A percentile compares a stretch with the other conserved stretches of the same genome.
phyloP scores from a whole-genome alignment of 2,888 invertebrate genomes.

The Hoplodrina ambigua region DNA sequence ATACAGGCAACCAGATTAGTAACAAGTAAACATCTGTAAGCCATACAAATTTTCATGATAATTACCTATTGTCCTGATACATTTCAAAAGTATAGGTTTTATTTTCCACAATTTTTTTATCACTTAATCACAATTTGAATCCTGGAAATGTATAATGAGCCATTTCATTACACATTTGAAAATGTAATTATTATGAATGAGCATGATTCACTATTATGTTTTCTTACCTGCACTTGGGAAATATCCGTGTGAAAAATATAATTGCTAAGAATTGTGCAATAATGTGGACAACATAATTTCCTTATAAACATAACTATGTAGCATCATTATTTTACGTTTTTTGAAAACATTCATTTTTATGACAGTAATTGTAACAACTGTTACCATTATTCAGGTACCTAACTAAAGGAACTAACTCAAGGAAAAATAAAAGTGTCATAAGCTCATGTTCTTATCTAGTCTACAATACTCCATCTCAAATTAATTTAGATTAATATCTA shows the following conservation, averaged over 20 bases:
- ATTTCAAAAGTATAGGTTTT: background rate
- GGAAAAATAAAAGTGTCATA: background rate
- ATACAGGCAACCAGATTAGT: no score
- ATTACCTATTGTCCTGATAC: background rate
- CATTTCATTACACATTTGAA: slow-evolving; percentile 24
- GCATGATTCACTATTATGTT: slow-evolving; percentile 42
- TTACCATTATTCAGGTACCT: background rate
- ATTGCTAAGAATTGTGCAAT: slow-evolving; percentile 45
- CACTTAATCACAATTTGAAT: background rate
- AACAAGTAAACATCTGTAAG: no score
- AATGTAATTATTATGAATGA: slow-evolving; percentile 18
- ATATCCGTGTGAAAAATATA: slow-evolving; percentile 33
- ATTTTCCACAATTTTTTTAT: slow-evolving; percentile 9
- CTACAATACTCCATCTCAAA: slow-evolving; percentile 1
- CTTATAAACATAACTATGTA: slow-evolving; percentile 10
- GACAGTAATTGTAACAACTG: background rate
- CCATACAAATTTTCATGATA: background rate
- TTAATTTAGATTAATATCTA: no score
- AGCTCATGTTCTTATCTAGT: slow-evolving; percentile 3
- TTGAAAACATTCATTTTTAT: background rate
- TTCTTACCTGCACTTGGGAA: slow-evolving; percentile 43
- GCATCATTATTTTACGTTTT: background rate
- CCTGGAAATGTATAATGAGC: slow-evolving; percentile 14
- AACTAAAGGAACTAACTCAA: background rate
- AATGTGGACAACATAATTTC: slow-evolving; percentile 31